Conservation (phyloP, 2,113 vertebrate genomes). For the Cranoglanis bouderius region DNA sequence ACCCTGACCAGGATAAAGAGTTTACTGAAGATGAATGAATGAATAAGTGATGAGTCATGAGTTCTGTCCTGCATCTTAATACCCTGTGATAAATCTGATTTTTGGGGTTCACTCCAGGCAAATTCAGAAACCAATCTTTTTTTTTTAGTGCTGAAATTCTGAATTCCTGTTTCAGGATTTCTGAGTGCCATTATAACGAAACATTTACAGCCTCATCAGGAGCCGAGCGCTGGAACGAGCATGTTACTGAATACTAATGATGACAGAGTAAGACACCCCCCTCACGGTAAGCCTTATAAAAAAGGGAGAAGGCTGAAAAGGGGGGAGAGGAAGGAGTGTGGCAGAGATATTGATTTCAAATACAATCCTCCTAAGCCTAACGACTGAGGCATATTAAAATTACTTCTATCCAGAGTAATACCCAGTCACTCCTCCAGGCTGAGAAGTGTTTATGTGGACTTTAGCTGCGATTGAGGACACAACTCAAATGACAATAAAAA, state of each 20-base stretch:
- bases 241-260: slow-evolving; percentile 43
- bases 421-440: background rate
- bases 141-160: background rate
- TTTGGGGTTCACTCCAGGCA: slow-evolving; percentile 37
- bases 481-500: background rate
- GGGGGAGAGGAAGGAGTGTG: slow-evolving; percentile 60
- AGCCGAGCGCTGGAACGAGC: slow-evolving; percentile 18
- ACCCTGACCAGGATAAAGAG: background rate
- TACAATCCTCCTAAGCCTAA: slow-evolving; percentile 66
- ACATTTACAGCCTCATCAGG: slow-evolving; percentile 73
- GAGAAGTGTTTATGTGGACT: background rate
- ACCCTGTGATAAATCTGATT: slow-evolving; percentile 18
- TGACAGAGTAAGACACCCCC: slow-evolving; percentile 5
- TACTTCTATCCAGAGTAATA: background rate
- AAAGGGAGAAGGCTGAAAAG: background rate
- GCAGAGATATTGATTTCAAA: slow-evolving; percentile 78
- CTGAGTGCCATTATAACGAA: slow-evolving; percentile 61
- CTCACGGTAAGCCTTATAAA: background rate
- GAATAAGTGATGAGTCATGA: background rate
- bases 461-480: background rate
- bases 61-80: background rate
- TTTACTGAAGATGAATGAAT: slow-evolving; percentile 5
- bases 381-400: slow-evolving; percentile 28
- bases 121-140: background rate
- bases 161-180: background rate